phyloP scores from a whole-genome alignment of 2,888 invertebrate genomes.

The Chloroclysta siterata region DNA sequence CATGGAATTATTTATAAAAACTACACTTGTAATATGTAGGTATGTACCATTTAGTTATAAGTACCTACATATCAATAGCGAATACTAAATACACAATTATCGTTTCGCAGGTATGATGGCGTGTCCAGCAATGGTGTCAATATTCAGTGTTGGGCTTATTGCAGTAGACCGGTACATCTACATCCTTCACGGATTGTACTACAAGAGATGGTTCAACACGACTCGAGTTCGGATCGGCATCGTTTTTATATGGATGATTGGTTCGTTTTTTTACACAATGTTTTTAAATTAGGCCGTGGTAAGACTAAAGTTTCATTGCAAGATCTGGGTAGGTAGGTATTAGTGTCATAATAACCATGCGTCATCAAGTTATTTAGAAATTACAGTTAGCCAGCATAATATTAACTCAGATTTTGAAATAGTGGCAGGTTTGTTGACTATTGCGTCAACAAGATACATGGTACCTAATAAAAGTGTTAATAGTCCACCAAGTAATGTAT shows the following conservation, averaged over 20 bases:
- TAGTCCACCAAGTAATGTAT: not conserved
- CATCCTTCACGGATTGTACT: slow-evolving; percentile 87
- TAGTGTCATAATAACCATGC: slow-evolving; percentile 10
- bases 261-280: slow-evolving; percentile 58
- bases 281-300: slow-evolving; percentile 9
- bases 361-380: slow-evolving; percentile 23
- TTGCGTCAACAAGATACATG: not conserved
- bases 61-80: no score
- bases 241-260: slow-evolving; percentile 82
- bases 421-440: not conserved
- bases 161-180: slow-evolving; percentile 87
- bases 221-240: slow-evolving; percentile 84
- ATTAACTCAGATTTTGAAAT: slow-evolving; percentile 13
- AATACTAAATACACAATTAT: not conserved
- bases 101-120: slow-evolving; percentile 83
- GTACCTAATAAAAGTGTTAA: not conserved
- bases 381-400: slow-evolving; percentile 1
- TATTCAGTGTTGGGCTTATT: slow-evolving; percentile 87
- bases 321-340: slow-evolving; percentile 17
- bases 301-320: slow-evolving; percentile 15
- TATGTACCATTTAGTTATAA: no score
- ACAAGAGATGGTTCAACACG: slow-evolving; percentile 86
- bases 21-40: no score
- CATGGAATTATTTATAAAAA: no score
- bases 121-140: slow-evolving; percentile 86